Conservation (phyloP, 1,140 invertebrate species). For the Leptinotarsa undecemlineata region DNA sequence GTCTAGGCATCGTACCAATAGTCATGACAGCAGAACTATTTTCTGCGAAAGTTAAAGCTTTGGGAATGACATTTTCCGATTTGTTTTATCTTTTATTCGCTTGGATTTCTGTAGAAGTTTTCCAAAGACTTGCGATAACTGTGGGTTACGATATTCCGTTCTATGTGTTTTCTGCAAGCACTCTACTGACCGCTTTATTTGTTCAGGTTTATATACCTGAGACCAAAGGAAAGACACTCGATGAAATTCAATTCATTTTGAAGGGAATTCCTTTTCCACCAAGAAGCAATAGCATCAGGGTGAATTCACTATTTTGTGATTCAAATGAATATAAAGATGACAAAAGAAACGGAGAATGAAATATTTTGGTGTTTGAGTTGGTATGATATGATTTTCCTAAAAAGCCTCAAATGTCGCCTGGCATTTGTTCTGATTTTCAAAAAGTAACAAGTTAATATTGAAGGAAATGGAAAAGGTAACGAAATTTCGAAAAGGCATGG, state of each 20-base stretch:
- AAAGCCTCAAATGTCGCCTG: too few relatives aligned
- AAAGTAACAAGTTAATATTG: too few relatives aligned
- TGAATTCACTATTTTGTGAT: not conserved
- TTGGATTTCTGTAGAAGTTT: slow-evolving; percentile 72
- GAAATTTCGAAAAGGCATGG: too few relatives aligned
- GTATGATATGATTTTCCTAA: too few relatives aligned
- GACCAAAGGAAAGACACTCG: slow-evolving; percentile 76
- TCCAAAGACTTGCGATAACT: slow-evolving; percentile 56
- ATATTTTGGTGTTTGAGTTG: too few relatives aligned
- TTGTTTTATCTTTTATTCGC: slow-evolving; percentile 53
- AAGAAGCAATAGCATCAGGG: slow-evolving; percentile 20
- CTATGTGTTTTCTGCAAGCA: slow-evolving; percentile 68
- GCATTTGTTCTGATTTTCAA: too few relatives aligned
- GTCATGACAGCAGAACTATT: slow-evolving; percentile 72
- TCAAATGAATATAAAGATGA: not conserved
- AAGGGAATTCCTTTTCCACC: slow-evolving; percentile 36
- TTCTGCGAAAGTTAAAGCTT: slow-evolving; percentile 62
- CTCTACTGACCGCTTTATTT: slow-evolving; percentile 63
- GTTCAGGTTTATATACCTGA: slow-evolving; percentile 70
- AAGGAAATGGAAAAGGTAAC: too few relatives aligned
- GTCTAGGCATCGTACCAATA: slow-evolving; percentile 65
- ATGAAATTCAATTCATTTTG: slow-evolving; percentile 66
- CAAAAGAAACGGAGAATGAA: not conserved
- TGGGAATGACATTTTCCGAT: slow-evolving; percentile 49
- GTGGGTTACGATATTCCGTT: slow-evolving; percentile 64